phyloP scores from a whole-genome alignment of 2,113 vertebrate genomes.

The Leptobrachium ailaonicum region DNA sequence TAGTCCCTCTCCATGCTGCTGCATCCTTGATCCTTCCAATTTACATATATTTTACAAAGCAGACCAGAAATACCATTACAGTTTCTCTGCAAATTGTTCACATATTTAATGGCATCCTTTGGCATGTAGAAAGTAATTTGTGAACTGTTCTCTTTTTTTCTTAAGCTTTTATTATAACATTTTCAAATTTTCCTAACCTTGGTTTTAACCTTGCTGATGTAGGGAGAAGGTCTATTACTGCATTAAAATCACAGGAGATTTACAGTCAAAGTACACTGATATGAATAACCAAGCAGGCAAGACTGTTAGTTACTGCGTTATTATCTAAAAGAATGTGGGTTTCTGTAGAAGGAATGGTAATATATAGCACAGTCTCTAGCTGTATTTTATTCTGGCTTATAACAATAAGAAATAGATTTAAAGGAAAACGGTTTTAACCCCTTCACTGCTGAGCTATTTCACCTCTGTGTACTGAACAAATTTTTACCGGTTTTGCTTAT shows the following conservation, averaged over 20 bases:
- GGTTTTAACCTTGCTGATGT: conserved; percentile 21
- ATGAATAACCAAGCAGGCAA: conserved; percentile 7
- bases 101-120: not conserved
- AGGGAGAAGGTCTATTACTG: conserved; percentile 19
- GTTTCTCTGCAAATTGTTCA: no score
- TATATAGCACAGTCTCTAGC: not conserved
- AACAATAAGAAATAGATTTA: no score
- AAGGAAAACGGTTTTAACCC: no score
- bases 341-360: not conserved
- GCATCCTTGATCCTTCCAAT: no score
- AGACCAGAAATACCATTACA: no score
- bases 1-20: no score
- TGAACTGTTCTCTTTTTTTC: not conserved
- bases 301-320: not conserved
- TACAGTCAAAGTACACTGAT: not conserved
- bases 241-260: conserved; percentile 7
- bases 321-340: not conserved
- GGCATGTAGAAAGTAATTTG: not conserved
- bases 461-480: no score
- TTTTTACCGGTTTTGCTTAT: no score
- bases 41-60: not conserved
- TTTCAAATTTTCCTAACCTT: conserved; percentile 26
- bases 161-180: conserved; percentile 10
- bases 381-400: not conserved
- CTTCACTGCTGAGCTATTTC: no score